Evolutionary conservation across 2,888 invertebrate genomes (phyloP), one percentile per base, ranked within the genome.

Genomic region (Eupithecia abbreviata): DNA sequence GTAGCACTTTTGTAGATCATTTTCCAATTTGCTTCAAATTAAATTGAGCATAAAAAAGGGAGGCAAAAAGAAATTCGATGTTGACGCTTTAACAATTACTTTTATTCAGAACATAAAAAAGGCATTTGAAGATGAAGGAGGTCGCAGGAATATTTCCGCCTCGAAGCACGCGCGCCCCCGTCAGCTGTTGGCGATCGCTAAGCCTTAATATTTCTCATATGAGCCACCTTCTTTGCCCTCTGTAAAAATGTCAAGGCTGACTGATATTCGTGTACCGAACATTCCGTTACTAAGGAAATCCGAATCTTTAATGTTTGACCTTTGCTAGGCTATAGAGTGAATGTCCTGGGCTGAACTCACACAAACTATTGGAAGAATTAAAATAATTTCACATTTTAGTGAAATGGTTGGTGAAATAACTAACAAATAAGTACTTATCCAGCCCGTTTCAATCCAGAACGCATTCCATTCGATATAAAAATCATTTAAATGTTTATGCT

Each of bases 171-270:
- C 89, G 87, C 85, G 84, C 85, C 82, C 84, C 90, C 91, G 92
- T 87, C 92, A 92, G 91, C 92, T 93, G 91, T 83, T 88, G 89
- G 89, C 90, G 90, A 93, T 91, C 89, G 91, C 90, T 88, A 90
- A 90, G 88, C 90, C 91, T 91, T 91, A 89, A 92, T 92, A 92
- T 92, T 92, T 91, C 90, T 91, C 89, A 88, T 90, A 90, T 89
- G 88, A 90, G 87, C 86, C 88, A 86, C 85, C 85, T 86, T 84
- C 81, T 82, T 84, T 75, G 73, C 75, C 76, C 83, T 79, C 79
- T 82, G 81, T 85, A 85, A 89, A 89, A 88, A 84, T 85, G 86
- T 82, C 84, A 89, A 86, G 84, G 79, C 77, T 78, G 84, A 84
- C 82, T 77, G 75, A 78, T 80, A 77, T 80, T 79, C 82, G 77